Evolutionary conservation across 2,888 invertebrate species (phyloP).

Genomic region (Leptura quadrifasciata): DNA sequence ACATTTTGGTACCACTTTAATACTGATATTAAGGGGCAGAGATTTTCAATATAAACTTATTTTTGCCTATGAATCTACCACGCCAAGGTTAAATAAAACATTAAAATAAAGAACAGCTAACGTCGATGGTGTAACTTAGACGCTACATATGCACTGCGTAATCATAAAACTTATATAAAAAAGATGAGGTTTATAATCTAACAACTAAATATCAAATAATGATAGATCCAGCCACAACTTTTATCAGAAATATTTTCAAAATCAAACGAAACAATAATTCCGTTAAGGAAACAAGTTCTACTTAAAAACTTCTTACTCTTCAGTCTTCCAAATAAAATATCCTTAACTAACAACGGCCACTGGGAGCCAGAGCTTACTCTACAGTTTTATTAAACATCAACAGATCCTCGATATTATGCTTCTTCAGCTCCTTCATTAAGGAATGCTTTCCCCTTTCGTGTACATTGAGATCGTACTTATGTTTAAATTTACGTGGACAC

Average conservation of each 20-base stretch:
- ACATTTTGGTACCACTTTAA: no score
- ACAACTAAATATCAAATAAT: no score
- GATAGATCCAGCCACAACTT: no score
- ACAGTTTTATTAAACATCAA: slow-evolving; percentile 10
- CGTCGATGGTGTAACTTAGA: no score
- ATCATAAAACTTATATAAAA: no score
- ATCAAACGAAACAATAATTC: no score
- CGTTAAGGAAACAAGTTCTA: background rate
- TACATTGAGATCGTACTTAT: slow-evolving; percentile 74
- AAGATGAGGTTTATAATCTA: no score
- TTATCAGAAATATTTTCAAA: no score
- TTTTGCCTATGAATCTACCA: background rate
- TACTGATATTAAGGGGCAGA: background rate
- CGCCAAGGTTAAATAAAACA: no score
- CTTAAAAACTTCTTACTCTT: background rate
- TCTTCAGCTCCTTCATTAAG: background rate
- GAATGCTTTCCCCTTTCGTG: slow-evolving; percentile 72
- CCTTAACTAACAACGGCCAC: background rate
- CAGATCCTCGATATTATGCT: slow-evolving; percentile 5
- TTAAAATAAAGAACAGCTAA: no score
- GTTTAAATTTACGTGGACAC: slow-evolving; percentile 78
- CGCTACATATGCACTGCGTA: no score
- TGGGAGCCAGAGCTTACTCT: background rate
- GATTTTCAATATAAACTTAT: background rate
- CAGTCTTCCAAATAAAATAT: background rate